phyloP scores from a whole-genome alignment of 2,113 vertebrate species.

The Tamias sibiricus region DNA sequence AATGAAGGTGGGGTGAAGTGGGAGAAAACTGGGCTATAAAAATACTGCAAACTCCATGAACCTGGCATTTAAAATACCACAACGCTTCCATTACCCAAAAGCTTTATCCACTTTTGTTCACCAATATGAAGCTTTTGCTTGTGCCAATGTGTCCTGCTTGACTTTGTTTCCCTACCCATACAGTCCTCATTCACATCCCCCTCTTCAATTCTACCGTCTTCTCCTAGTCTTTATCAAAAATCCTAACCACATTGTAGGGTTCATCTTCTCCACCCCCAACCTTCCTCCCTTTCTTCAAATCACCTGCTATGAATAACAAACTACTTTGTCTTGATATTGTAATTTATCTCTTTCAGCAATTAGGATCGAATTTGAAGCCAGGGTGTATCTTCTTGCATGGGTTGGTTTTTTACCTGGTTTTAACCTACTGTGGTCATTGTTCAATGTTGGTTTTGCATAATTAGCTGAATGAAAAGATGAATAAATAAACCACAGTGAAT shows the following conservation, averaged over 20 bases:
- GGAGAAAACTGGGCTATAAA: neutral
- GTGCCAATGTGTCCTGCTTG: neutral
- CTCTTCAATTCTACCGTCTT: neutral
- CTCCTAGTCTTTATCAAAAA: neutral
- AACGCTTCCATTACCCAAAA: neutral
- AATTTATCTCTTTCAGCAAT: neutral
- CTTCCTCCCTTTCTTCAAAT: neutral
- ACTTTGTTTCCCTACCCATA: neutral
- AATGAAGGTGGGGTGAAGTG: neutral
- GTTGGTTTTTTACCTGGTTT: neutral
- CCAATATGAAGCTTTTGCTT: neutral
- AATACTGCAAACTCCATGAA: neutral
- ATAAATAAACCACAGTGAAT: slow-evolving; percentile 2
- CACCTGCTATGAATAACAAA: neutral
- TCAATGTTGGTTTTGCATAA: neutral
- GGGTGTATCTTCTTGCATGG: neutral
- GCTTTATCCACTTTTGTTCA: neutral
- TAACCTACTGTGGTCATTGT: neutral
- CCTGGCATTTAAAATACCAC: neutral
- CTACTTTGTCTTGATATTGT: neutral
- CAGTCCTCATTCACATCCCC: neutral
- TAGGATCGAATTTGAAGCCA: neutral
- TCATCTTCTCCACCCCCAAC: neutral
- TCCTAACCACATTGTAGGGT: neutral
- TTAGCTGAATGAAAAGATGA: neutral